Conservation (phyloP, 2,113 vertebrate genomes). For the Cephalopholis sonnerati region DNA sequence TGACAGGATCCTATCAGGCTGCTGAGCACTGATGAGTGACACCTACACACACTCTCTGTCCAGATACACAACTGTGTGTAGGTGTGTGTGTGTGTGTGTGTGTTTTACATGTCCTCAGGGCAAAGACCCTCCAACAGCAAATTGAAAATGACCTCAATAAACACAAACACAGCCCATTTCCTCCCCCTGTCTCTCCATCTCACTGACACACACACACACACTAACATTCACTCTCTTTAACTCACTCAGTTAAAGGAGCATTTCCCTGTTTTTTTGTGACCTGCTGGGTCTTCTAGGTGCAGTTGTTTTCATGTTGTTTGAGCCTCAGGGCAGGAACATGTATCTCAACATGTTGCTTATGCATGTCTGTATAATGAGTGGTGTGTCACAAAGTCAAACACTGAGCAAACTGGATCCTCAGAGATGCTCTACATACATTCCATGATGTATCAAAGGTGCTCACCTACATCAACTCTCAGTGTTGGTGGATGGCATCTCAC, state of each 20-base stretch:
- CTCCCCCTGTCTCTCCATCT: not conserved
- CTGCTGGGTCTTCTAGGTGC: no score
- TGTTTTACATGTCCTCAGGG: constrained; percentile 27
- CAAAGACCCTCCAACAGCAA: constrained; percentile 35
- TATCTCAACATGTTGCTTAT: no score
- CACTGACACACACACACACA: not conserved
- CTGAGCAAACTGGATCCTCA: no score
- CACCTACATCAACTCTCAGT: no score
- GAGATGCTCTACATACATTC: no score
- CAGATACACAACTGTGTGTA: constrained; percentile 2
- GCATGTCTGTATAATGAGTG: no score
- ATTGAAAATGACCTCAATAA: constrained; percentile 58
- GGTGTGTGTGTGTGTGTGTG: constrained; percentile 14
- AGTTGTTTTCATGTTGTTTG: no score
- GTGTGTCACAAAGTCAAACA: no score
- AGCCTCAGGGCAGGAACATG: no score
- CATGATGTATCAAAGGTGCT: no score
- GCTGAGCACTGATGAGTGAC: constrained; percentile 42
- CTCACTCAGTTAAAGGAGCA: not conserved
- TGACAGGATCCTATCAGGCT: constrained; percentile 51
- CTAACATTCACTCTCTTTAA: not conserved
- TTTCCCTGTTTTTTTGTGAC: not conserved
- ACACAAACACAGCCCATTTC: constrained; percentile 14
- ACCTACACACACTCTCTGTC: not conserved
- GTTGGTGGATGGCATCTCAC: no score